Evolutionary conservation across 2,888 invertebrate species (phyloP), one percentile per base, ranked within the genome.

Genomic region (Agriopis aurantiaria): DNA sequence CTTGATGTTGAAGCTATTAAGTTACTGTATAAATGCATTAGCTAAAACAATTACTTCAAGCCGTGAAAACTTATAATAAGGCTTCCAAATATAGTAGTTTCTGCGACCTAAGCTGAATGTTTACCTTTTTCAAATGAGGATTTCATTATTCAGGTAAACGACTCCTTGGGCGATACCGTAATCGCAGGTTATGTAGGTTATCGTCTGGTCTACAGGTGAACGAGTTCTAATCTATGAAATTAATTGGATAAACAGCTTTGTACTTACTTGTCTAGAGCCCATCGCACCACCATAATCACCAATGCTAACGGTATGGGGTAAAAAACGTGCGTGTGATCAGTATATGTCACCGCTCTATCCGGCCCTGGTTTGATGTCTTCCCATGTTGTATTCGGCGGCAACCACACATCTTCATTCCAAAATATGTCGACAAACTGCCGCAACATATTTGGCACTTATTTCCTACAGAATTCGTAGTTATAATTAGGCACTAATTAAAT

Each of bases 351-450:
- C 79, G 96, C 95, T 86, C 96, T 96, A 80, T 96, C 95, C 68
- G 96, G 95, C 71, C 96, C 96, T 64, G 98, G 97, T 81, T 96
- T 96, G 72, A 99, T 95, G 87, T 98, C 97, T 73, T 95, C 95
- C 99, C 99, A 99, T 81, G 98, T 97, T 77, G 96, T 96, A 89
- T 98, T 98, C 74, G 97, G 97, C 79, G 99, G 99, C 83, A 99
- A 95, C 99, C 99, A 99, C 87, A 99, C 95, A 85, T 96, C 91
- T 87, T 97, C 97, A 86, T 96, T 96, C 99, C 98, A 98, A 89
- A 98, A 97, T 72, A 84, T 85, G 75, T 93, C 89, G 76, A 95
- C 84, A 69, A 94, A 77, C 78, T 85, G 85, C 76, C 90, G 90
- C 84, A 95, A 82, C 94, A 94, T 87, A 71, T 64, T 70, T 75